These are phyloP conservation scores for Platysternon megacephalum DNA, from an alignment of 2,113 vertebrate species.

Conservation along the genomic window DNA sequence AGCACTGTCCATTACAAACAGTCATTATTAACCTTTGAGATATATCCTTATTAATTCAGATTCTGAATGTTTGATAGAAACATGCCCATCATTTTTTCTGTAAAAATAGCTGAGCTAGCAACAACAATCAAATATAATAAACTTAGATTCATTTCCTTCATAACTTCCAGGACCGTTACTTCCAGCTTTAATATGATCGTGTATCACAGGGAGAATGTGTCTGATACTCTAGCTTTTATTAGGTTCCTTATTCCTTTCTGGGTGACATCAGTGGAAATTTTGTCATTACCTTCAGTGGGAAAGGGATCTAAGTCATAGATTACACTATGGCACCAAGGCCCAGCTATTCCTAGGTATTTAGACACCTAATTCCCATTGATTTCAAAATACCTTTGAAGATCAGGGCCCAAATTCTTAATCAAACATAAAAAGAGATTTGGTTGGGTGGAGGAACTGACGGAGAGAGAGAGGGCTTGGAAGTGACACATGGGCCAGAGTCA, in stretches of 20 bases:
- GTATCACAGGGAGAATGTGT: not conserved
- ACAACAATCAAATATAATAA: not conserved
- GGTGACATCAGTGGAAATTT: not conserved
- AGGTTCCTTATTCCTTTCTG: not conserved
- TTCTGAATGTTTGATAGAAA: not conserved
- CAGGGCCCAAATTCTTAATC: not conserved
- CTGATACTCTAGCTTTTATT: not conserved
- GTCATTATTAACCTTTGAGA: slow-evolving; percentile 44
- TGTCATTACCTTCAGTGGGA: not conserved
- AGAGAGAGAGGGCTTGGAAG: not conserved
- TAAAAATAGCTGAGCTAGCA: not conserved
- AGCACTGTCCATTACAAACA: slow-evolving; percentile 8
- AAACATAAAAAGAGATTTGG: not conserved
- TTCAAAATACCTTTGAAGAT: not conserved
- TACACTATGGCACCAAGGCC: not conserved
- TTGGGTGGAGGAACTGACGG: not conserved
- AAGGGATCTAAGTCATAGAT: not conserved
- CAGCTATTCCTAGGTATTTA: not conserved
- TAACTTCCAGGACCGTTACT: not conserved
- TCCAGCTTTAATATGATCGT: not conserved
- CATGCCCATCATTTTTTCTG: not conserved
- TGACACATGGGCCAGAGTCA: not conserved
- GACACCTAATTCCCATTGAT: not conserved
- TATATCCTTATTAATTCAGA: not conserved
- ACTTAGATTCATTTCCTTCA: not conserved